A percentile compares a stretch with the other conserved stretches of the same genome.
Evolutionary conservation across 1,140 invertebrate species (phyloP).

Genomic region (Scaptomyza hsui): DNA sequence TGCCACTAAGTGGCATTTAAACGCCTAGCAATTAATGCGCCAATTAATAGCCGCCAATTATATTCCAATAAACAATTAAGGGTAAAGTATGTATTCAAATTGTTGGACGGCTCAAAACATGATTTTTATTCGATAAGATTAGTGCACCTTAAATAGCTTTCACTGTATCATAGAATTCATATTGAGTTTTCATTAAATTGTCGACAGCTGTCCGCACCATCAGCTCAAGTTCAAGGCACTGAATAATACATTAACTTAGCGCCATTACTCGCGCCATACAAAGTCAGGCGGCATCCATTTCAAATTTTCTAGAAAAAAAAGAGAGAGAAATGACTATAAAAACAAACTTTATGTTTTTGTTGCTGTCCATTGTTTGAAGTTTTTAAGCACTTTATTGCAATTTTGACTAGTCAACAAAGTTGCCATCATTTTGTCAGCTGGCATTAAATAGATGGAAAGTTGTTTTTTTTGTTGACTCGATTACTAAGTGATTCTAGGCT

Average conservation of each 20-base stretch:
- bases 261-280: conserved; percentile 8
- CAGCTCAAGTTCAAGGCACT: conserved; percentile 14
- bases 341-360: not conserved
- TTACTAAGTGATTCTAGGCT: no score
- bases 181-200: conserved; percentile 9
- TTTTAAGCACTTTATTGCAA: conserved; percentile 23
- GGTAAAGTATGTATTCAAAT: not conserved
- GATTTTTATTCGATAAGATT: no score
- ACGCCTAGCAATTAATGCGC: conserved; percentile 47
- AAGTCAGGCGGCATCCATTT: conserved; percentile 10
- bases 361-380: conserved; percentile 3
- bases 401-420: conserved; percentile 45
- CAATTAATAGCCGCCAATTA: conserved; percentile 53
- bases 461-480: not conserved
- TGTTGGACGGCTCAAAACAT: not conserved
- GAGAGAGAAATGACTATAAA: conserved; percentile 27
- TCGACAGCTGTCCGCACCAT: conserved; percentile 6
- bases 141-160: not conserved
- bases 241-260: conserved; percentile 20
- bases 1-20: conserved; percentile 62
- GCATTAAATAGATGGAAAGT: not conserved
- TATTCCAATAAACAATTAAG: not conserved
- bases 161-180: conserved; percentile 1
- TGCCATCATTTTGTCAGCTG: conserved; percentile 28
- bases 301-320: not conserved